Conservation (phyloP, 2,797 vertebrate species). For the Otolemur crassicaudatus region DNA sequence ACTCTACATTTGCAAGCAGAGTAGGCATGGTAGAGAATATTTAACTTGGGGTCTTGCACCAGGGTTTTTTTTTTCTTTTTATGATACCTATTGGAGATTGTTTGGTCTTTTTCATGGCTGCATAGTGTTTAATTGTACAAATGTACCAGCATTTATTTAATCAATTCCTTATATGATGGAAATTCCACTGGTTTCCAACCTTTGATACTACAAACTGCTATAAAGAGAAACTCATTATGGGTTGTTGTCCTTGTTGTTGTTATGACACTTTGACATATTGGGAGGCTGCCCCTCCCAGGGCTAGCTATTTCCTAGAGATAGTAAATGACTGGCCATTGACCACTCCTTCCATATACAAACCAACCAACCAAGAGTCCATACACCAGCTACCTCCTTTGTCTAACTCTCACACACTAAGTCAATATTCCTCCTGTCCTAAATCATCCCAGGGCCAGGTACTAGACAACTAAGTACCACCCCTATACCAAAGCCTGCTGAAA, state of each 20-base stretch:
- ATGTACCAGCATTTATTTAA: not conserved
- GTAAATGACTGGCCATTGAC: not conserved
- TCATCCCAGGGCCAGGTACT: not conserved
- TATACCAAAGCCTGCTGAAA: not conserved
- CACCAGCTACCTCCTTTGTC: not conserved
- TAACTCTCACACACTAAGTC: not conserved
- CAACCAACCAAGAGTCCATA: not conserved
- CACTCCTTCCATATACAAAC: not conserved
- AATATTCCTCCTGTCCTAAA: not conserved
- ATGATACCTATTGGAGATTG: too few species aligned
- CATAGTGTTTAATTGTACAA: not conserved
- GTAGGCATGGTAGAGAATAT: too few species aligned
- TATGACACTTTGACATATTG: not conserved
- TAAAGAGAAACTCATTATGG: not conserved
- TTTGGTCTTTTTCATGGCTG: too few species aligned
- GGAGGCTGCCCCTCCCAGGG: not conserved
- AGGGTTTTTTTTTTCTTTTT: too few species aligned
- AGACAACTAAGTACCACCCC: not conserved
- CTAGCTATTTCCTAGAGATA: not conserved
- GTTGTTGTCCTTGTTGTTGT: not conserved
- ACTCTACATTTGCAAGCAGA: too few species aligned
- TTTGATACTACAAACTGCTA: not conserved
- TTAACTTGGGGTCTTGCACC: too few species aligned
- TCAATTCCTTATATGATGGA: not conserved
- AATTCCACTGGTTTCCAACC: not conserved